phyloP scores from a whole-genome alignment of 2,113 vertebrate species.

The Anhinga anhinga region DNA sequence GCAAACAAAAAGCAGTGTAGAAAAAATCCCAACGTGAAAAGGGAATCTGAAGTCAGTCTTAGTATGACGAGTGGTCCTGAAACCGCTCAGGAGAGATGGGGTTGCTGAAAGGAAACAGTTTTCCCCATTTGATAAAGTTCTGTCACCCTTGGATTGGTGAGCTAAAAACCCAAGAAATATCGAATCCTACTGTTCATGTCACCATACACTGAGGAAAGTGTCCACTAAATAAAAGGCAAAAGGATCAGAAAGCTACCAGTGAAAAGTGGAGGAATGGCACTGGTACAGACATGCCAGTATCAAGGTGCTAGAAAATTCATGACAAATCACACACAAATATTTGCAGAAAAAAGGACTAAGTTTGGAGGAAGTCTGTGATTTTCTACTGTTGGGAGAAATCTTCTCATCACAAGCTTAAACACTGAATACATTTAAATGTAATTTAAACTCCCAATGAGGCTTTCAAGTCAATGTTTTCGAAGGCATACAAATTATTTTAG shows the following conservation, averaged over 20 bases:
- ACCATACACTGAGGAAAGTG: background rate
- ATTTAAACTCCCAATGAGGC: background rate
- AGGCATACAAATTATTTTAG: background rate
- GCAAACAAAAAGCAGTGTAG: background rate
- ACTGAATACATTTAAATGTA: constrained; percentile 13
- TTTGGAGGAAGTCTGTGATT: constrained; percentile 16
- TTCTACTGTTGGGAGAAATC: background rate
- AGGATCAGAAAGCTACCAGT: background rate
- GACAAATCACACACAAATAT: constrained; percentile 8
- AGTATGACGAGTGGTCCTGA: background rate
- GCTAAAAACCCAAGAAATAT: background rate
- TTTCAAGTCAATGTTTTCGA: background rate
- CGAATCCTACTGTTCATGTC: background rate
- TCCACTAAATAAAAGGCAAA: background rate
- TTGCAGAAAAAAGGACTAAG: background rate
- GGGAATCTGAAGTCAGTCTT: background rate
- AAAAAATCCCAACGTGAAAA: background rate
- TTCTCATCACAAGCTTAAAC: background rate
- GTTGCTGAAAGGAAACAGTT: background rate
- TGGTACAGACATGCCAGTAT: background rate
- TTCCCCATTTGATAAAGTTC: background rate
- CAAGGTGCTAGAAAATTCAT: background rate
- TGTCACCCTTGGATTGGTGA: background rate
- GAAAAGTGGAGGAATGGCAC: background rate
- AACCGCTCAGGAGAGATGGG: background rate